phyloP scores from a whole-genome alignment of 1,140 invertebrate species.

The Pectinophora gossypiella region DNA sequence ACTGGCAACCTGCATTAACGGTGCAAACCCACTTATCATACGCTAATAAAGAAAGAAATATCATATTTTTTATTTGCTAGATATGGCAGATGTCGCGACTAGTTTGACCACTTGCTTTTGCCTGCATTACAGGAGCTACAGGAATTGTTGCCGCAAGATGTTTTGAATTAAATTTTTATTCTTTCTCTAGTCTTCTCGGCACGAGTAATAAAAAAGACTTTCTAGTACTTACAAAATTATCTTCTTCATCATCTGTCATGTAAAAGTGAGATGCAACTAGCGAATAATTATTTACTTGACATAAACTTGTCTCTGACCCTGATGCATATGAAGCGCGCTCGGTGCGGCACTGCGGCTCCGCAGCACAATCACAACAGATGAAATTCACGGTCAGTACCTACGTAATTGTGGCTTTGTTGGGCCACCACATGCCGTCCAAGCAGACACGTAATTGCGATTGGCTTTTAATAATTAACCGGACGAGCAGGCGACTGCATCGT shows the following conservation, averaged over 20 bases:
- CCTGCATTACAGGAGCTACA: neutral
- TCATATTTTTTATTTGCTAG: conserved; percentile 8
- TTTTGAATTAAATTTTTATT: neutral
- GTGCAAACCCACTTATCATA: conserved; percentile 1
- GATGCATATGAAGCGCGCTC: neutral
- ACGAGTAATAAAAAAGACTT: no score
- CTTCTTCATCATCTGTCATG: no score
- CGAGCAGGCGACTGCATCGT: conserved; percentile 14
- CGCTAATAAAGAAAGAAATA: conserved; percentile 4
- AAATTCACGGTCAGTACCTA: conserved; percentile 34
- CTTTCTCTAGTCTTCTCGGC: no score
- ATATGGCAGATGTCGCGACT: conserved; percentile 36
- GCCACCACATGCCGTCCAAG: conserved; percentile 31
- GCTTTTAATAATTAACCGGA: conserved; percentile 37
- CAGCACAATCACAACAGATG: conserved; percentile 9
- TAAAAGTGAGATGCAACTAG: neutral
- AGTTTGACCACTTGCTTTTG: conserved; percentile 16
- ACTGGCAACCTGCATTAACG: conserved; percentile 1
- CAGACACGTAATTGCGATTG: conserved; percentile 33
- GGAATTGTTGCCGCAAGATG: neutral
- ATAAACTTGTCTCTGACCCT: neutral
- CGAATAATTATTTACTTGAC: neutral
- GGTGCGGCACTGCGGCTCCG: neutral
- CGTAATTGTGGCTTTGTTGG: conserved; percentile 33
- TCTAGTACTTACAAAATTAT: no score